These are phyloP conservation scores for Mongoloraphidia duomilia DNA, from an alignment of 2,888 invertebrate genomes.

Conservation along the genomic window DNA sequence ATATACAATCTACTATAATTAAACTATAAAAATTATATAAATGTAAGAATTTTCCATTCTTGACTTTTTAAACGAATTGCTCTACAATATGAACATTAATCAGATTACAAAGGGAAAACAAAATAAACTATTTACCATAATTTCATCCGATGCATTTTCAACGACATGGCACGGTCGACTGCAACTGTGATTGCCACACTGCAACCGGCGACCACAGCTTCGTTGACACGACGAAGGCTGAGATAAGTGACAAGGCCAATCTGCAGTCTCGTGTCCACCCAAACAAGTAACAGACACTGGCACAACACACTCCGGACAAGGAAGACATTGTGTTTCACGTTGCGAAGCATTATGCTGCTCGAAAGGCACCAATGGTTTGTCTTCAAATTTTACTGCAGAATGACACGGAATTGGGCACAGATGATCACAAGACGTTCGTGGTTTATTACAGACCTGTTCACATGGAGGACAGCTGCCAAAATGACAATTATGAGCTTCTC, in stretches of 20 bases:
- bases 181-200: slow-evolving; percentile 71
- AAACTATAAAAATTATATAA: no score
- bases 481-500: slow-evolving; percentile 66
- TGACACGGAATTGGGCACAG: slow-evolving; percentile 62
- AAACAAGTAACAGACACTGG: slow-evolving; percentile 58
- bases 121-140: slow-evolving; percentile 16
- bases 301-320: slow-evolving; percentile 58
- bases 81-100: no score
- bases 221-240: slow-evolving; percentile 63
- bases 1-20: no score
- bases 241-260: slow-evolving; percentile 56
- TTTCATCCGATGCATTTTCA: slow-evolving; percentile 28
- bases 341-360: slow-evolving; percentile 31
- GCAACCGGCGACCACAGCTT: slow-evolving; percentile 53
- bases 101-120: no score
- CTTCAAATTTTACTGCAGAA: slow-evolving; percentile 43
- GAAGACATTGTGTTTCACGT: slow-evolving; percentile 36
- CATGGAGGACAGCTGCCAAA: slow-evolving; percentile 76
- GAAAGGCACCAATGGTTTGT: slow-evolving; percentile 52
- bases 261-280: slow-evolving; percentile 53
- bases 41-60: no score
- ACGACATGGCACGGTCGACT: slow-evolving; percentile 54
- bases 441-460: slow-evolving; percentile 53
- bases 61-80: no score
- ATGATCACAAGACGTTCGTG: slow-evolving; percentile 45